Conservation (phyloP, 2,888 invertebrate genomes). For the Coremacera marginata region DNA sequence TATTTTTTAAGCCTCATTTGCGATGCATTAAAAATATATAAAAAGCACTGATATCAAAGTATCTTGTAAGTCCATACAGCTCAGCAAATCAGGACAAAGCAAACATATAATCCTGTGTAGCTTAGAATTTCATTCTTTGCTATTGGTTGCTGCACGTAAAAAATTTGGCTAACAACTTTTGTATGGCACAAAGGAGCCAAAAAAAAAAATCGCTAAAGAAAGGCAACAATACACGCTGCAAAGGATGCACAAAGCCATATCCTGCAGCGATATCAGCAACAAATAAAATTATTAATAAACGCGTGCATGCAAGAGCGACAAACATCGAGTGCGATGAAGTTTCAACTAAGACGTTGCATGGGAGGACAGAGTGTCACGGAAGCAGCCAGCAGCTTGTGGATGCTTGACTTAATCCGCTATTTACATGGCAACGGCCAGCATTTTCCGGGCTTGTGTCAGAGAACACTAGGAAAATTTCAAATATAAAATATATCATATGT, state of each 20-base stretch:
- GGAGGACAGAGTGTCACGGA: too few relatives aligned
- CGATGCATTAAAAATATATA: too few relatives aligned
- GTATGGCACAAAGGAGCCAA: neutral
- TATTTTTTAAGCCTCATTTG: too few relatives aligned
- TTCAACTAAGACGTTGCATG: too few relatives aligned
- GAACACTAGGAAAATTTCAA: neutral
- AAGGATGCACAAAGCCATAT: neutral
- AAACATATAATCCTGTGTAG: neutral
- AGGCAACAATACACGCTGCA: neutral
- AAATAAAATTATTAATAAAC: neutral
- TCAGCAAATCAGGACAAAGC: neutral
- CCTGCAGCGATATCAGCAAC: neutral
- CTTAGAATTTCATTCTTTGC: neutral
- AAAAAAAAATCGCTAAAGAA: neutral
- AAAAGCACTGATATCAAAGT: too few relatives aligned
- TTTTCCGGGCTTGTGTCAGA: conserved; percentile 1
- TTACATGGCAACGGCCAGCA: conserved; percentile 21
- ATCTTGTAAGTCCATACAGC: too few relatives aligned
- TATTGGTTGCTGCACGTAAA: neutral
- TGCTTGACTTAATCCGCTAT: conserved; percentile 23
- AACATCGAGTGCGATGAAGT: too few relatives aligned
- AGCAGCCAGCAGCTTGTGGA: neutral
- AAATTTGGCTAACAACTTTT: neutral
- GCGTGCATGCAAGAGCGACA: too few relatives aligned
- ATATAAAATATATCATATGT: neutral